A percentile compares a stretch with the other conserved stretches of the same genome.
These are phyloP conservation scores for Plodia interpunctella DNA, from an alignment of 1,140 invertebrate species.

Conservation along the genomic window DNA sequence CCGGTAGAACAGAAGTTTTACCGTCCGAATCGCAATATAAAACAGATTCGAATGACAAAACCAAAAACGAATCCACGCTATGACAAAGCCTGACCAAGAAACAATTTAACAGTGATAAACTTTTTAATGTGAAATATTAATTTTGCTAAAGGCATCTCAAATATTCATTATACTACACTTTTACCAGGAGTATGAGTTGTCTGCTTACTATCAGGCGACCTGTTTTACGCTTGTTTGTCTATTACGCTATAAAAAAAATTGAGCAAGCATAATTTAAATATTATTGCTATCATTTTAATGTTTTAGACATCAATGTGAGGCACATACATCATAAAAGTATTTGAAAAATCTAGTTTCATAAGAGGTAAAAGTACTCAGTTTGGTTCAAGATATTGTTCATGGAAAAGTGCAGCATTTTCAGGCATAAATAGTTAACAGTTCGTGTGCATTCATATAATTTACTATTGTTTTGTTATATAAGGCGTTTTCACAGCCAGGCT, in stretches of 20 bases:
- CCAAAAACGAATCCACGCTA: background rate
- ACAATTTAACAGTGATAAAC: slow-evolving; percentile 1
- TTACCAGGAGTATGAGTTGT: no score
- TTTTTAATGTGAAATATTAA: background rate
- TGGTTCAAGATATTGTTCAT: background rate
- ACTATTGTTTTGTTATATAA: background rate
- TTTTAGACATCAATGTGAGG: no score
- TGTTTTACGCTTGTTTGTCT: no score
- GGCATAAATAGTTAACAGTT: background rate
- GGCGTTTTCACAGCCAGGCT: slow-evolving; percentile 3
- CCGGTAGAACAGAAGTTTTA: background rate
- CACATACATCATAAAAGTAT: no score
- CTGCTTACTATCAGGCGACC: no score
- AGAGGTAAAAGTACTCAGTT: no score
- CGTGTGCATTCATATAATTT: background rate
- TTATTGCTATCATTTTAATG: no score
- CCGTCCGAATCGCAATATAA: background rate
- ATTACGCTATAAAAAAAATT: no score
- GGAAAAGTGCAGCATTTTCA: background rate
- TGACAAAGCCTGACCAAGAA: background rate
- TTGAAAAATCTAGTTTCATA: no score
- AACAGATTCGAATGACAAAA: background rate
- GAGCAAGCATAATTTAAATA: no score
- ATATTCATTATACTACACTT: no score
- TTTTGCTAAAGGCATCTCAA: background rate